These are phyloP conservation scores for Deroplatys truncata DNA, from an alignment of 2,888 invertebrate genomes.

Conservation along the genomic window DNA sequence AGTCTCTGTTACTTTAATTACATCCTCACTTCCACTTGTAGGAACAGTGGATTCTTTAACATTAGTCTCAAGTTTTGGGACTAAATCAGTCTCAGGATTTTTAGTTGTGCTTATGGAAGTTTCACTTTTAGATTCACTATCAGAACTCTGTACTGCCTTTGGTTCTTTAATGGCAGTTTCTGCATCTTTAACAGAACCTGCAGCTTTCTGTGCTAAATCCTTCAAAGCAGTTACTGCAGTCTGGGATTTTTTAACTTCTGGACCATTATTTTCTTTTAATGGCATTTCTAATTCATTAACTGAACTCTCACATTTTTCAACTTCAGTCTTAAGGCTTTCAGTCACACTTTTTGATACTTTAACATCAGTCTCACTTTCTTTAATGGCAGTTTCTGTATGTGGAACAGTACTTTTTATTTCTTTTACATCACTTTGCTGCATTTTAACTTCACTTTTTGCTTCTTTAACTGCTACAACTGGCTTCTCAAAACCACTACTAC, in stretches of 20 bases:
- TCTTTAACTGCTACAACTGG: not conserved
- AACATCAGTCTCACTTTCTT: not conserved
- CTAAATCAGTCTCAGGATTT: not conserved
- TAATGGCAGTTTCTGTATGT: not conserved
- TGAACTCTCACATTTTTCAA: not conserved
- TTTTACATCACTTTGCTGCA: not conserved
- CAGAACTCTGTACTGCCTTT: not conserved
- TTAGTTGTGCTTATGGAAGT: not conserved
- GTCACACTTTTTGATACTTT: not conserved
- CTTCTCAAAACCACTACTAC: not conserved
- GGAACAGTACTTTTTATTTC: not conserved
- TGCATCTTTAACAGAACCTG: not conserved
- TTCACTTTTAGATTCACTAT: not conserved
- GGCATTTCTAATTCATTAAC: not conserved
- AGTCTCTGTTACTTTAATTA: not conserved
- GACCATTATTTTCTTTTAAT: not conserved
- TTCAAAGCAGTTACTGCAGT: not conserved
- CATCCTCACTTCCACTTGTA: not conserved
- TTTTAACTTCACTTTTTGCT: not conserved
- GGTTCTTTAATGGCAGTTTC: not conserved
- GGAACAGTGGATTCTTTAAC: not conserved
- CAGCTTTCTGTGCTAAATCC: not conserved
- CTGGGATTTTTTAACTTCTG: not conserved
- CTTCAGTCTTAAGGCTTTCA: not conserved
- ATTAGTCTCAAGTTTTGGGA: not conserved